phyloP scores from a whole-genome alignment of 2,113 vertebrate genomes.

The Chelonoidis abingdonii region DNA sequence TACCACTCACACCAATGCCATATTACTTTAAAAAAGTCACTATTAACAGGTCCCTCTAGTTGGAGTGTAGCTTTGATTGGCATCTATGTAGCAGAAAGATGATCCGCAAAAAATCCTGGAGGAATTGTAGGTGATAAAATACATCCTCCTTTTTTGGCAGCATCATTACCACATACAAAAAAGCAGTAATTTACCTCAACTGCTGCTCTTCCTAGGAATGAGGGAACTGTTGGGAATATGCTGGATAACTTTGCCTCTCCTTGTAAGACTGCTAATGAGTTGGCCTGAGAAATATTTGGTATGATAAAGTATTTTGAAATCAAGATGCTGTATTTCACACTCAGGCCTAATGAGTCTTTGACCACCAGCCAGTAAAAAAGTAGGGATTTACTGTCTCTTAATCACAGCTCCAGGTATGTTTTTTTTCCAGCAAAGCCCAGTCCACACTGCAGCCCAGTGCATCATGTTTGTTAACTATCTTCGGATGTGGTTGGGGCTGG shows the following conservation, averaged over 20 bases:
- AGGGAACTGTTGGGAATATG: background rate
- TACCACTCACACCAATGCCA: background rate
- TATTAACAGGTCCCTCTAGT: background rate
- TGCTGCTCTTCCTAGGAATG: background rate
- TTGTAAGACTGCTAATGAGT: background rate
- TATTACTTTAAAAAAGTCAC: background rate
- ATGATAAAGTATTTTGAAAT: background rate
- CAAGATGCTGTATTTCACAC: background rate
- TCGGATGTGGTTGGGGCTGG: background rate
- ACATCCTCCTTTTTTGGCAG: background rate
- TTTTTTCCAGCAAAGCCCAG: background rate
- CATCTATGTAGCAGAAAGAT: background rate
- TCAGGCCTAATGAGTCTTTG: background rate
- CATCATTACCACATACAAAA: background rate
- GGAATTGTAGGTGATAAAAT: constrained; percentile 23
- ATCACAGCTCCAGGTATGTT: background rate
- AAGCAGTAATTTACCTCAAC: constrained; percentile 19
- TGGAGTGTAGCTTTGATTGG: background rate
- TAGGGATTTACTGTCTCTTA: background rate
- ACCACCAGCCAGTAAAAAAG: background rate
- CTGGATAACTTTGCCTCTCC: background rate
- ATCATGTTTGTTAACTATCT: background rate
- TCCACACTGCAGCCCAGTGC: background rate
- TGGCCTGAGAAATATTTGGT: background rate
- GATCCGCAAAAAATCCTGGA: background rate